A percentile compares a stretch with the other conserved stretches of the same genome.
phyloP scores from a whole-genome alignment of 2,113 vertebrate genomes.

The Rhea americana region DNA sequence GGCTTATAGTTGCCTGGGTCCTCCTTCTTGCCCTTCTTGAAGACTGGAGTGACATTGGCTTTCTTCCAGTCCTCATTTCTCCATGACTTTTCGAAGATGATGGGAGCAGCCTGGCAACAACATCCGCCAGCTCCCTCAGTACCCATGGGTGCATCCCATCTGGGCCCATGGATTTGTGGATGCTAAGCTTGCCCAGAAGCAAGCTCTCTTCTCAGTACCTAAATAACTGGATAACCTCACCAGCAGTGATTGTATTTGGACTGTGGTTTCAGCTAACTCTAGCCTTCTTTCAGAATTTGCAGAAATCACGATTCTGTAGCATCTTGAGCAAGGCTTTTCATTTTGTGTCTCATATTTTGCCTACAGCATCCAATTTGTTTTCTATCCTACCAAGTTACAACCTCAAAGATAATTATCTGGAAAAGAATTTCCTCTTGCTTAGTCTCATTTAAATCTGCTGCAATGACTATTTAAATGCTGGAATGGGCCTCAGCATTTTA shows the following conservation, averaged over 20 bases:
- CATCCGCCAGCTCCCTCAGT: no score
- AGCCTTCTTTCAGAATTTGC: neutral
- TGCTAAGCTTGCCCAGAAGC: no score
- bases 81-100: no score
- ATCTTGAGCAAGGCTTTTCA: neutral
- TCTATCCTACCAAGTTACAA: neutral
- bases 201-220: neutral
- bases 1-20: no score
- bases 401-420: neutral
- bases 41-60: no score
- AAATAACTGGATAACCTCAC: neutral
- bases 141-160: no score
- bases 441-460: neutral
- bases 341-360: neutral
- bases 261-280: neutral
- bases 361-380: neutral
- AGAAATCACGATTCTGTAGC: neutral
- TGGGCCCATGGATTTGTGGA: no score
- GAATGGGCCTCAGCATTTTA: neutral
- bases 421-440: neutral
- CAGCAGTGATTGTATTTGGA: neutral
- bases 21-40: no score
- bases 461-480: neutral
- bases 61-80: no score
- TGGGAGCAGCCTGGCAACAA: no score